A percentile compares a stretch with the other conserved stretches of the same genome.
phyloP scores from a whole-genome alignment of 2,888 invertebrate genomes.

The Tuberolachnus salignus region DNA sequence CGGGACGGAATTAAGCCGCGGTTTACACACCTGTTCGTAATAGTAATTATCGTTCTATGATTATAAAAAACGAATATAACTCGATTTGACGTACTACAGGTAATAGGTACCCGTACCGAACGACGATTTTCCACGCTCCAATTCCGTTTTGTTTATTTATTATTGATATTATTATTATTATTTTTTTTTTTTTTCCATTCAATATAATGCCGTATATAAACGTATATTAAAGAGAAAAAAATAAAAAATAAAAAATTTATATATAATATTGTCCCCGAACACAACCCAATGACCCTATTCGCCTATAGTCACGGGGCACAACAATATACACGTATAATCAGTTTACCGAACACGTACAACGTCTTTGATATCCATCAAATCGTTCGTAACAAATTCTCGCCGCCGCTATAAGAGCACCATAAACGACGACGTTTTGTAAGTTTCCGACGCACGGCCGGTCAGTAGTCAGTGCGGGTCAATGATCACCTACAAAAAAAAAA shows the following conservation, averaged over 20 bases:
- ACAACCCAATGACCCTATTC: constrained; percentile 44
- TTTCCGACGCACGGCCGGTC: too few relatives aligned
- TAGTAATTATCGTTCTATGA: too few relatives aligned
- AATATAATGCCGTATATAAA: not conserved
- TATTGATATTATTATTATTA: not conserved
- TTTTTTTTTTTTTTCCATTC: not conserved
- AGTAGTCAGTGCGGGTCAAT: too few relatives aligned
- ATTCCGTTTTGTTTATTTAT: constrained; percentile 22
- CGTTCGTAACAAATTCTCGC: constrained; percentile 17
- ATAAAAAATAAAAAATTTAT: too few relatives aligned
- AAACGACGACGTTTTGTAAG: not conserved
- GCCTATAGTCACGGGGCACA: constrained; percentile 20
- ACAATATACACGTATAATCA: constrained; percentile 10
- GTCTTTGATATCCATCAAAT: constrained; percentile 25
- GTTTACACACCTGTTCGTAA: too few relatives aligned
- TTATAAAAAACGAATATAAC: not conserved
- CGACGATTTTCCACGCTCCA: constrained; percentile 35
- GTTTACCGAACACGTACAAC: constrained; percentile 40
- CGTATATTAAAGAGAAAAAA: not conserved
- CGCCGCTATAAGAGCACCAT: not conserved
- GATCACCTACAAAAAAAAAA: too few relatives aligned
- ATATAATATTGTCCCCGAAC: constrained; percentile 13
- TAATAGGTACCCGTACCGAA: not conserved
- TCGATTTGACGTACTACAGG: not conserved
- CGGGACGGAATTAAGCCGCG: too few relatives aligned